Conservation (phyloP, 2,888 invertebrate genomes). For the Eristalis intricaria region DNA sequence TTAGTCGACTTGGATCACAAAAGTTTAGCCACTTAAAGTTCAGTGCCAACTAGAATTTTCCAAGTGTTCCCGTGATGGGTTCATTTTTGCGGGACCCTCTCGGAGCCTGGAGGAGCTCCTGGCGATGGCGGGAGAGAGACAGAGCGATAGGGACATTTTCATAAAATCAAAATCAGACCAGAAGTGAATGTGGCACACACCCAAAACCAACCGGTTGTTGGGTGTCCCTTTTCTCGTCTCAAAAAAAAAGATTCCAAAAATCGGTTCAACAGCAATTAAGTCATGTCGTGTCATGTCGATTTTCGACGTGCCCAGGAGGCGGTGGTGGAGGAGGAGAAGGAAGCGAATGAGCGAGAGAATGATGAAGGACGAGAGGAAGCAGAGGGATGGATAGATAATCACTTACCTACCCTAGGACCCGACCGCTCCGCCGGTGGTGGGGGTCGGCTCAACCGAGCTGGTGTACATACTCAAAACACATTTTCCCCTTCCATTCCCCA, state of each 20-base stretch:
- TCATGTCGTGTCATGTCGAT: constrained; percentile 51
- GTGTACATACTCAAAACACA: constrained; percentile 25
- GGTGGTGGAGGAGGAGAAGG: background rate
- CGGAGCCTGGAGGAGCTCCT: background rate
- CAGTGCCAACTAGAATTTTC: constrained; percentile 49
- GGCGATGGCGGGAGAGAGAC: background rate
- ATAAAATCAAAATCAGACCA: constrained; percentile 36
- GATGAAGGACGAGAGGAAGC: constrained; percentile 8
- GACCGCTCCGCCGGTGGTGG: background rate
- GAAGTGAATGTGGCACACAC: constrained; percentile 51
- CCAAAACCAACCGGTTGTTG: constrained; percentile 24
- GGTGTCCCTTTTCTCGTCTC: constrained; percentile 1
- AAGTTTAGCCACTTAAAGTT: constrained; percentile 56
- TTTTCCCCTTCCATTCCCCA: background rate
- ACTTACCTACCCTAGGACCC: constrained; percentile 49
- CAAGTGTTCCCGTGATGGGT: background rate
- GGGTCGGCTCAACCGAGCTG: background rate
- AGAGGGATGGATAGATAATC: constrained; percentile 51
- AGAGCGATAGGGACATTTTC: constrained; percentile 41
- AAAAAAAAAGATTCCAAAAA: constrained; percentile 19
- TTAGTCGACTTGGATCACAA: constrained; percentile 58
- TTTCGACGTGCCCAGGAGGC: background rate
- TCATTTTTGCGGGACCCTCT: background rate
- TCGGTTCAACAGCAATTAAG: constrained; percentile 66
- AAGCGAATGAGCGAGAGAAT: constrained; percentile 16